phyloP scores from a whole-genome alignment of 2,797 vertebrate species.

The Rhabdophis nuchalis region DNA sequence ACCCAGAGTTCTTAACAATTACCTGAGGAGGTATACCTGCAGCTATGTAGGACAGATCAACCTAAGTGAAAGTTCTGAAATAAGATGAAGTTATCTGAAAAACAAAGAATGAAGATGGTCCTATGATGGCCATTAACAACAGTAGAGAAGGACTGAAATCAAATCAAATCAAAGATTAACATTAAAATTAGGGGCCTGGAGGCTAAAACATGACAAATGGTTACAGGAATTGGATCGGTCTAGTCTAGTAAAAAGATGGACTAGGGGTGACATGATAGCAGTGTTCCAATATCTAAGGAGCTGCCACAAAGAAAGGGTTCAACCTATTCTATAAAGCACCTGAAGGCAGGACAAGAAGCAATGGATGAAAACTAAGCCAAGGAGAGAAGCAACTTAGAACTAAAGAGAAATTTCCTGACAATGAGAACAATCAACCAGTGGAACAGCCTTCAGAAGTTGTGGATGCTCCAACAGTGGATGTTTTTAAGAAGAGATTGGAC shows the following conservation, averaged over 20 bases:
- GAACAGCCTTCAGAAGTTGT: background rate
- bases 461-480: background rate
- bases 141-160: background rate
- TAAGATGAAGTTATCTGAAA: background rate
- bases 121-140: background rate
- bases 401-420: background rate
- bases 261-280: background rate
- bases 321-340: background rate
- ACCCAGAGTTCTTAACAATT: constrained; percentile 27
- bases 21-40: constrained; percentile 43
- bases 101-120: background rate
- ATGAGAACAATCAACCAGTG: background rate
- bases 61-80: background rate
- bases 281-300: background rate
- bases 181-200: background rate
- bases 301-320: background rate
- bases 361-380: background rate
- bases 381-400: background rate
- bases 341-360: background rate
- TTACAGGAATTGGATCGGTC: background rate
- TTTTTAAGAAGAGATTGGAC: background rate
- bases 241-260: background rate
- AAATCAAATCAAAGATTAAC: no score
- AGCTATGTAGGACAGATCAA: constrained; percentile 14
- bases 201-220: background rate